Base-by-base conservation (phyloP, 2,888 invertebrate genomes). In the Zele albiditarsus region DNA sequence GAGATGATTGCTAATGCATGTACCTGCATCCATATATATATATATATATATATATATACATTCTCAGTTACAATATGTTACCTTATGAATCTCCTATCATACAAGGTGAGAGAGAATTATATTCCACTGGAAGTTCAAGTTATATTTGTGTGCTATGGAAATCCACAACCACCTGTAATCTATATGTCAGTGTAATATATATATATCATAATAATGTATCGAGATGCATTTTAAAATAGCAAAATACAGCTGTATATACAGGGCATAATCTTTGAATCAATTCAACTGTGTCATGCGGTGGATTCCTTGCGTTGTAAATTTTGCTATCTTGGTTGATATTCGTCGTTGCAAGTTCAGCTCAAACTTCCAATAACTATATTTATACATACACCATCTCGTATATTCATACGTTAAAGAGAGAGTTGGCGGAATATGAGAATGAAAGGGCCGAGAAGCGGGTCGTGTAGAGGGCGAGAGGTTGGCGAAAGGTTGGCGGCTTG, bases 221-320 rank as follows among this genome's bases (percentile, higher is more conserved):
- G 4, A n/a, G 4, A 46, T n/a, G n/a, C 16, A n/a, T 46, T 46
- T 16, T 46, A n/a, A 46, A 46, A 46, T 16, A 16, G 3, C 16
- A 14, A 46, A 14, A 31, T 8, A 14, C 8, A 42, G 12, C 10
- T 42, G 75, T 57, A 79, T 75, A 78, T 77, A 69, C 78, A 81
- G 79, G 73, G 82, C 71, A 78, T 78, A 77, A 31, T 31, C 0
- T 31, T 31, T 31, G 8, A 31, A 31, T 31, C 31, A 31, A n/a
- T 6, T 4, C 5, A 0, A 31, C 1, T 31, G 31, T 31, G 31
- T 31, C 31, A 6, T 31, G 31, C 31, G 8, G 31, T 31, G 8
- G 31, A 31, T 31, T 31, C 2, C 31, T 31, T 8, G 8, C n/a
- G n/a, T n/a, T n/a, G n/a, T n/a, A n/a, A n/a, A n/a, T n/a, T n/a